Percentiles rank a stretch among this genome's conserved stretches.
phyloP scores from a whole-genome alignment of 2,113 vertebrate species.

The Lepisosteus oculatus region DNA sequence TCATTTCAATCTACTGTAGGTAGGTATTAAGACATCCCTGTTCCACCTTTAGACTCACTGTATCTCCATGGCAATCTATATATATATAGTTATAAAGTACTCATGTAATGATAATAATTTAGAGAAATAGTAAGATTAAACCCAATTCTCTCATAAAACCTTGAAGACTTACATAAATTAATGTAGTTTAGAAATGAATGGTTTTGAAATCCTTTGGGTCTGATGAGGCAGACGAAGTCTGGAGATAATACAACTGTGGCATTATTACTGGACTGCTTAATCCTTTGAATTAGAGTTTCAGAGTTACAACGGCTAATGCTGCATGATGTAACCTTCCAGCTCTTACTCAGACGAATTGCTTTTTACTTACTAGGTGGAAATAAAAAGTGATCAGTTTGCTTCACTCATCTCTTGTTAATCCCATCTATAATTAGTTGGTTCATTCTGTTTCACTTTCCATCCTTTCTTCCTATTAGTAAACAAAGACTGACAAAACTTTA shows the following conservation, averaged over 20 bases:
- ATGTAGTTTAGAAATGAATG: no score
- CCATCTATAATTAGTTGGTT: no score
- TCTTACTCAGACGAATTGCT: not conserved
- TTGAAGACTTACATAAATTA: no score
- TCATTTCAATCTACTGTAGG: not conserved
- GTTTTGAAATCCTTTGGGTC: constrained; percentile 13
- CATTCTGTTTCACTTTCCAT: not conserved
- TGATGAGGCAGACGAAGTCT: constrained; percentile 12
- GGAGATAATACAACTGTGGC: constrained; percentile 26
- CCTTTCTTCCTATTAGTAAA: not conserved
- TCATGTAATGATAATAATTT: no score
- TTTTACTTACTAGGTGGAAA: not conserved
- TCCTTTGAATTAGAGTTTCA: constrained; percentile 25
- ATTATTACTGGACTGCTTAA: constrained; percentile 17
- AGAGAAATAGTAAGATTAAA: no score
- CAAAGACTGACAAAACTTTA: not conserved
- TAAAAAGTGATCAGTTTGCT: no score
- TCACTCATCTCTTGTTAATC: no score
- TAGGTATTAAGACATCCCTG: constrained; percentile 26
- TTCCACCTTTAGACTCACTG: constrained; percentile 25
- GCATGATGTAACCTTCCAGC: constrained; percentile 26
- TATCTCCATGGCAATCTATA: constrained; percentile 16
- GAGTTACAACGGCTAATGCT: constrained; percentile 14
- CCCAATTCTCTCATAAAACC: no score
- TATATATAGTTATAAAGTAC: not conserved